Evolutionary conservation across 2,797 vertebrate species (phyloP).

Genomic region (Characodon lateralis): DNA sequence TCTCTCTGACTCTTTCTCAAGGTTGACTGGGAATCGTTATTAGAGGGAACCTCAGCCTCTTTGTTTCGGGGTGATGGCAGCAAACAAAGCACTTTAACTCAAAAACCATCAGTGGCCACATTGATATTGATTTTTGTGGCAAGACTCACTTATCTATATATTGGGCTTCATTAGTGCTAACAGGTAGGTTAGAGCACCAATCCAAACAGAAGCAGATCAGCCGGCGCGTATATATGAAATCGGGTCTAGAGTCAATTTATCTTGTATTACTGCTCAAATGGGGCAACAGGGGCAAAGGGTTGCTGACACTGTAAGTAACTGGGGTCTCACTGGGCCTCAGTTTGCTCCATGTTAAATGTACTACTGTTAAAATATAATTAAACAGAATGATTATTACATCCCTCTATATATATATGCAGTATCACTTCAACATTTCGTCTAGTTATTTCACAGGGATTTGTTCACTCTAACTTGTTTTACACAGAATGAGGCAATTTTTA

Average conservation of each 20-base stretch:
- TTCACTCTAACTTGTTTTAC: background rate
- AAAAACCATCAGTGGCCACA: conserved; percentile 77
- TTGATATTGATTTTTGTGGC: conserved; percentile 84
- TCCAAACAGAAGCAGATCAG: conserved; percentile 69
- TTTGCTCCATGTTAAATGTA: background rate
- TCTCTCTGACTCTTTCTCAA: conserved; percentile 59
- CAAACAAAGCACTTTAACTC: conserved; percentile 75
- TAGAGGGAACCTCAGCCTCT: conserved; percentile 57
- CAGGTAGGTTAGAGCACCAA: conserved; percentile 67
- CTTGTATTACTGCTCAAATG: conserved; percentile 72
- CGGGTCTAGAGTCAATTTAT: conserved; percentile 76
- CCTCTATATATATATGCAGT: background rate
- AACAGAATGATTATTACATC: background rate
- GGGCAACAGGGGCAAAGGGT: conserved; percentile 70
- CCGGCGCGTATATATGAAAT: conserved; percentile 74
- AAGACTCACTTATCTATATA: conserved; percentile 81
- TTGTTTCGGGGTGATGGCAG: conserved; percentile 64
- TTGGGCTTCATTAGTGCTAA: conserved; percentile 78
- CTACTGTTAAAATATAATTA: conserved; percentile 4
- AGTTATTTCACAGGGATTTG: no score
- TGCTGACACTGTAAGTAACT: conserved; percentile 53
- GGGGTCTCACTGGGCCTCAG: background rate
- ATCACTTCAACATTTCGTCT: no score
- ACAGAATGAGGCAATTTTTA: background rate
- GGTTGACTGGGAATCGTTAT: conserved; percentile 70